Percentiles rank a stretch among this genome's conserved stretches.
Evolutionary conservation across 1,140 invertebrate species (phyloP).

Genomic region (Hetaerina americana): DNA sequence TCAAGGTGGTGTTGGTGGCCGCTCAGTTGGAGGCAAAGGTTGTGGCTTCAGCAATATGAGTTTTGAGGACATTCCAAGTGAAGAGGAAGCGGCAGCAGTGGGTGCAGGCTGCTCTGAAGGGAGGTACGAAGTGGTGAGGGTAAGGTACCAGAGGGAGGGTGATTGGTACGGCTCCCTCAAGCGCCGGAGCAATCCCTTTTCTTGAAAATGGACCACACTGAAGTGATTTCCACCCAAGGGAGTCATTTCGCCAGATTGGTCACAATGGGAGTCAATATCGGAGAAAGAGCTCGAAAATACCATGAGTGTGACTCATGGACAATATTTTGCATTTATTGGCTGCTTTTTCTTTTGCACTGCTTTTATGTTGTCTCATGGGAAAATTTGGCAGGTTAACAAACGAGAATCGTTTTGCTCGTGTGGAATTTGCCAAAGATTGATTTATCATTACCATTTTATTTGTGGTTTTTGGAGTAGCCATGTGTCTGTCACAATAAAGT

Average conservation of each 20-base stretch:
- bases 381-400: not conserved
- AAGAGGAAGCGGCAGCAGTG: constrained; percentile 37
- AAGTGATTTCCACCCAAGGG: constrained; percentile 12
- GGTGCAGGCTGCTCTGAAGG: constrained; percentile 19
- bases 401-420: no score
- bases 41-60: constrained; percentile 62
- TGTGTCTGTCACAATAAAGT: no score
- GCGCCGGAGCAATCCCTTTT: constrained; percentile 51
- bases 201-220: constrained; percentile 26
- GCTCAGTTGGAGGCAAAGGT: not conserved
- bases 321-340: not conserved
- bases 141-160: constrained; percentile 32
- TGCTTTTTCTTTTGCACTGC: not conserved
- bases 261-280: not conserved
- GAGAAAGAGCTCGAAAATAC: constrained; percentile 15
- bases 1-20: constrained; percentile 10
- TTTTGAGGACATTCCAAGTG: constrained; percentile 62
- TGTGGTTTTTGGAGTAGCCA: no score
- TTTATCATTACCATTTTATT: no score
- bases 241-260: no score
- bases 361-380: not conserved
- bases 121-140: constrained; percentile 49
- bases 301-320: constrained; percentile 16
- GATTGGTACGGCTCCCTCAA: constrained; percentile 49
- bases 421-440: no score